A percentile compares a stretch with the other conserved stretches of the same genome.
phyloP scores from a whole-genome alignment of 2,797 vertebrate species.

The Liparis tanakae region DNA sequence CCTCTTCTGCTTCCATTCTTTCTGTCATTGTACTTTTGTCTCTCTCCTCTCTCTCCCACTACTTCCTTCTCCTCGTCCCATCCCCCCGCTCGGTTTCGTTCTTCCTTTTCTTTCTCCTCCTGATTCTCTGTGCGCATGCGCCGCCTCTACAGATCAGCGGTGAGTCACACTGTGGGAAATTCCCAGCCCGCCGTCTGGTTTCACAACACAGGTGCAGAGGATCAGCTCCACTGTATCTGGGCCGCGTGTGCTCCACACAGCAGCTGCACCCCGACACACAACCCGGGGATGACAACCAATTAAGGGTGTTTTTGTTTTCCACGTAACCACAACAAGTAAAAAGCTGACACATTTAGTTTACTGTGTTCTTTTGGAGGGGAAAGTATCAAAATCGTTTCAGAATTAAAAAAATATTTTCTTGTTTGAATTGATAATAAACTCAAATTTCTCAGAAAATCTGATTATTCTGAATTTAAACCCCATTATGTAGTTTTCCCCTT shows the following conservation, averaged over 20 bases:
- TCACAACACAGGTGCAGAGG: conserved; percentile 77
- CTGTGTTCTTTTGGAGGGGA: not conserved
- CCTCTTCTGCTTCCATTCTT: conserved; percentile 25
- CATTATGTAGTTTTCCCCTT: no score
- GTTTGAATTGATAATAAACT: not conserved
- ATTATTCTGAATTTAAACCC: no score
- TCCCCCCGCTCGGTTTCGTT: conserved; percentile 37
- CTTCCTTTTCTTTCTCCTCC: conserved; percentile 58
- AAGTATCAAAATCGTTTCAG: no score
- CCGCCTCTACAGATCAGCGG: conserved; percentile 53
- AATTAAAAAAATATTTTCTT: no score
- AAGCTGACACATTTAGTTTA: conserved; percentile 44
- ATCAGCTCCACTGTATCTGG: conserved; percentile 65
- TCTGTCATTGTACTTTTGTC: conserved; percentile 29
- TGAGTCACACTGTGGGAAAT: conserved; percentile 87
- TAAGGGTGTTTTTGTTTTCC: conserved; percentile 46
- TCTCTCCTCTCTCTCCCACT: conserved; percentile 22
- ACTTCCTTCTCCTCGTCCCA: conserved; percentile 60
- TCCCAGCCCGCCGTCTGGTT: conserved; percentile 78
- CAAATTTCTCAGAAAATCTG: not conserved
- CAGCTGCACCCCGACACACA: conserved; percentile 53
- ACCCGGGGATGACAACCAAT: conserved; percentile 44
- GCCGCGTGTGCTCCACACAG: conserved; percentile 70
- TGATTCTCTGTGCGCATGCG: conserved; percentile 71
- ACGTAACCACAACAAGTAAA: conserved; percentile 40